Evolutionary conservation across 1,140 invertebrate species (phyloP), one percentile per base, ranked within the genome.

Genomic region (Popillia japonica): DNA sequence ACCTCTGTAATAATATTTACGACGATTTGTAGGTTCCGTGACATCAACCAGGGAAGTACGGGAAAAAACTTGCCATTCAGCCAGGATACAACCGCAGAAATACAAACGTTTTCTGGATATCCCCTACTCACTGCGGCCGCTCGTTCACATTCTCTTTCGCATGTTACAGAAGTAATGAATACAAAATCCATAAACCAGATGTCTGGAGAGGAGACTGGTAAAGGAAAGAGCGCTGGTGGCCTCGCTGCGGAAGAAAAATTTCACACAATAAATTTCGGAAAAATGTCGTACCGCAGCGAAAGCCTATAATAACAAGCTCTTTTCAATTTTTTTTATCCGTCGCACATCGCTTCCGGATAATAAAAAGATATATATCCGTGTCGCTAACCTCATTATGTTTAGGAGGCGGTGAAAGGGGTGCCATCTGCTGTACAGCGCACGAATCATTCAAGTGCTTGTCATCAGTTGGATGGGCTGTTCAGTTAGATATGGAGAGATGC

Each of bases 211-310:
- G 11, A 34, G 4, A 34, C 27, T 4, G 27, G 27, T 34, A 34
- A 34, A 34, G 27, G 27, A 23, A 22, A 11, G 2, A 22, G 20
- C 61, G 20, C 22, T 68, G 20, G 11, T 22, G 61, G 23, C 27
- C 27, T 68, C 61, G 27, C 61, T 68, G 61, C 61, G 61, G 61
- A 68, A 68, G 61, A 68, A 68, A 68, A 68, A 68, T 68, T 68
- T 68, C 61, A 20, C 61, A 68, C 61, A 34, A 68, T 68, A 68
- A 68, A 68, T 68, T 68, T 68, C 61, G 27, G 27, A 68, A 68
- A 68, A 14, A 68, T 68, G 61, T 68, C 61, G 22, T 6, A 23
- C 61, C 20, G 22, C 22, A 68, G 3, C 20, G 22, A 55, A 14
- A 17, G 22, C 61, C 61, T 68, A 68, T 68, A 68, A 68, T 34